These are phyloP conservation scores for Hymenopus coronatus DNA, from an alignment of 2,888 invertebrate species.

Conservation along the genomic window DNA sequence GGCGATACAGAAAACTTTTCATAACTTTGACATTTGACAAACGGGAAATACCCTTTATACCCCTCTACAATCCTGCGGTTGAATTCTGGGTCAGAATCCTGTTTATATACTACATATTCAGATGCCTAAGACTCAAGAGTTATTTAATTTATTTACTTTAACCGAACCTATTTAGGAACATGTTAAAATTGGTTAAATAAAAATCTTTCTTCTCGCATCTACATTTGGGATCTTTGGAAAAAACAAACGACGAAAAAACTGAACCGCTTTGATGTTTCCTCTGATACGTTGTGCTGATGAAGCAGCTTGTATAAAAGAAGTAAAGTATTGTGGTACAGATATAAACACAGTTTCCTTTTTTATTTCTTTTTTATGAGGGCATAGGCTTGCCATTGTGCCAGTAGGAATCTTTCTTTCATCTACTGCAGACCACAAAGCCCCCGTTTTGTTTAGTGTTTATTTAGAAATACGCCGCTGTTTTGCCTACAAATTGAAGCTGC, in stretches of 20 bases:
- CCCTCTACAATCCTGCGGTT: too few relatives aligned
- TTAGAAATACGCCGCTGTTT: not conserved
- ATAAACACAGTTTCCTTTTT: not conserved
- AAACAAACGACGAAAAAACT: constrained; percentile 16
- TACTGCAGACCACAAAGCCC: constrained; percentile 3
- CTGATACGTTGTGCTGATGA: constrained; percentile 11
- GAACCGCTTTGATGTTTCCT: constrained; percentile 4
- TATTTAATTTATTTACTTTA: not conserved
- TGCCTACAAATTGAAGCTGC: not conserved
- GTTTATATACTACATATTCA: too few relatives aligned
- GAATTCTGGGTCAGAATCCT: too few relatives aligned
- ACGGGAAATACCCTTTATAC: too few relatives aligned
- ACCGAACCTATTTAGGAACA: not conserved
- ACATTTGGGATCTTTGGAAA: constrained; percentile 2
- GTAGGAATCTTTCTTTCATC: not conserved
- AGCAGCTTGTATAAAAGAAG: constrained; percentile 3
- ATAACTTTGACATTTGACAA: too few relatives aligned
- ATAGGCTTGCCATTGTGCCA: constrained; percentile 3
- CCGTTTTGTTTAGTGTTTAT: constrained; percentile 15
- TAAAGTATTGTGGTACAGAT: constrained; percentile 14
- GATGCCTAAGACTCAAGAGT: not conserved
- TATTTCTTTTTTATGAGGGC: constrained; percentile 5
- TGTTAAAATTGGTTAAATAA: not conserved
- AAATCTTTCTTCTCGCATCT: constrained; percentile 3
- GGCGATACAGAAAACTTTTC: too few relatives aligned